A percentile compares a stretch with the other conserved stretches of the same genome.
Conservation (phyloP, 2,797 vertebrate genomes). For the Adrianichthys oophorus region DNA sequence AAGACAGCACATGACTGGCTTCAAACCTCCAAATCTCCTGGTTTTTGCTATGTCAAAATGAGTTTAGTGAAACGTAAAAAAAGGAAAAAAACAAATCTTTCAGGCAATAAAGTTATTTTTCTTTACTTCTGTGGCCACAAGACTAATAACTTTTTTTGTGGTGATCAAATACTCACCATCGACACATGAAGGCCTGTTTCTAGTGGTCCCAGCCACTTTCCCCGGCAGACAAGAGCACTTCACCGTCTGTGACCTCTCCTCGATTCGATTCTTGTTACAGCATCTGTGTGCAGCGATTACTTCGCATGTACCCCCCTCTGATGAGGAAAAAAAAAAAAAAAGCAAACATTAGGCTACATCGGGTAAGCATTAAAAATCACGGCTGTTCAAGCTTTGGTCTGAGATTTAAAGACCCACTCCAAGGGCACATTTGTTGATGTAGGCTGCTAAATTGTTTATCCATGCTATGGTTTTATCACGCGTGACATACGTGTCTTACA, state of each 20-base stretch:
- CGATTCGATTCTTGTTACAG: slow-evolving; percentile 99
- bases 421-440: no score
- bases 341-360: slow-evolving; percentile 23
- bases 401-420: neutral
- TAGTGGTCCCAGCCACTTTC: slow-evolving; percentile 96
- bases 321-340: slow-evolving; percentile 44
- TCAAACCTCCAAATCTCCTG: slow-evolving; percentile 44
- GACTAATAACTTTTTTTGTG: neutral
- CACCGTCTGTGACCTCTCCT: slow-evolving; percentile 97
- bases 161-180: slow-evolving; percentile 84
- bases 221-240: slow-evolving; percentile 98
- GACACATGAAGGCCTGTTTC: slow-evolving; percentile 96
- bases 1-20: slow-evolving; percentile 52
- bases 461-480: no score
- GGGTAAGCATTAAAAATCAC: slow-evolving; percentile 13
- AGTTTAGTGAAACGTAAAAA: slow-evolving; percentile 14
- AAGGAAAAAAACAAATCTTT: slow-evolving; percentile 12
- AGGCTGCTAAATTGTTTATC: no score
- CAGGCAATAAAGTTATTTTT: neutral
- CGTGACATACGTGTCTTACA: no score
- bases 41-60: slow-evolving; percentile 6
- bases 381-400: neutral
- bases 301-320: slow-evolving; percentile 98
- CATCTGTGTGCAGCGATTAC: slow-evolving; percentile 99
- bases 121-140: slow-evolving; percentile 3